Percentiles rank a stretch among this genome's conserved stretches.
Evolutionary conservation across 2,888 invertebrate genomes (phyloP).

Genomic region (Polydrusus pterygomalis): DNA sequence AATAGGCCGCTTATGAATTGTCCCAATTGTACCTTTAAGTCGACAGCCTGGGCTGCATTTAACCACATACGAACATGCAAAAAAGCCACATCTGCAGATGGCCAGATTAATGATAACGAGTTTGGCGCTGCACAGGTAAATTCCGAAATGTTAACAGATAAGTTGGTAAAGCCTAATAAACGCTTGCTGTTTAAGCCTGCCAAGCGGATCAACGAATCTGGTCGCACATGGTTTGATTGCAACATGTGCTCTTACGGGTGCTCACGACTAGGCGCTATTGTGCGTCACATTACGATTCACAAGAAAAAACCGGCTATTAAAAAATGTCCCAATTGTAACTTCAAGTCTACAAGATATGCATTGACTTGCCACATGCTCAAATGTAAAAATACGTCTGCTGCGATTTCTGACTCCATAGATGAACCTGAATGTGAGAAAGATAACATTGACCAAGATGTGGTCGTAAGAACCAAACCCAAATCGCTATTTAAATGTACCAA

Average conservation of each 20-base stretch:
- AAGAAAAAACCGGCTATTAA: background rate
- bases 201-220: background rate
- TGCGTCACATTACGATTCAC: background rate
- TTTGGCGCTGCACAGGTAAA: background rate
- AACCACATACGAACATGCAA: background rate
- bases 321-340: background rate
- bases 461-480: background rate
- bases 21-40: background rate
- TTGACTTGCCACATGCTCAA: background rate
- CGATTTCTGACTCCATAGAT: background rate
- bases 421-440: background rate
- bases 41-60: background rate
- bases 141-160: background rate
- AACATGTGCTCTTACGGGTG: constrained; percentile 3
- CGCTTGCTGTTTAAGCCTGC: background rate
- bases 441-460: background rate
- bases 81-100: background rate
- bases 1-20: background rate
- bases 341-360: background rate
- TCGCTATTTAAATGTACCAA: constrained; percentile 18
- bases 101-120: background rate
- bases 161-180: background rate
- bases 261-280: too few relatives aligned
- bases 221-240: background rate
- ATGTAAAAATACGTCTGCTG: background rate